phyloP scores from a whole-genome alignment of 2,113 vertebrate species.

The Microtus pennsylvanicus region DNA sequence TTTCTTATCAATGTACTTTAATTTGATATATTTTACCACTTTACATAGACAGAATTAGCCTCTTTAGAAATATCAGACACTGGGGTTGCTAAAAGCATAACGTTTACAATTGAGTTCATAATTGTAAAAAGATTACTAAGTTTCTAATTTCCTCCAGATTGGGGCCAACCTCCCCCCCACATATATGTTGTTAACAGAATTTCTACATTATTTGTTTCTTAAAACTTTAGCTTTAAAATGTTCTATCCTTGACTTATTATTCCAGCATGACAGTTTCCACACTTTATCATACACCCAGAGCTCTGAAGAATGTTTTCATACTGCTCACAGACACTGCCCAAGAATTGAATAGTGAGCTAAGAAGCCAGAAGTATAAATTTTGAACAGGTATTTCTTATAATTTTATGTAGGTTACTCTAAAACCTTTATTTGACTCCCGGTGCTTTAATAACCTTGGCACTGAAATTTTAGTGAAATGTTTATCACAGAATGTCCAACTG shows the following conservation, averaged over 20 bases:
- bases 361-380: background rate
- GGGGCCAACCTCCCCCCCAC: too few species aligned
- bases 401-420: background rate
- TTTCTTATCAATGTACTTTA: background rate
- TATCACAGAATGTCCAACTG: background rate
- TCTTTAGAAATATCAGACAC: background rate
- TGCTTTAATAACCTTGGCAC: background rate
- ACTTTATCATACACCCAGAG: background rate
- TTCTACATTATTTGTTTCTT: background rate
- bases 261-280: background rate
- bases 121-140: background rate
- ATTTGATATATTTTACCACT: background rate
- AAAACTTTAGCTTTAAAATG: background rate
- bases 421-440: background rate
- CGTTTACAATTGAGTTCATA: background rate
- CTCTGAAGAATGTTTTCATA: background rate
- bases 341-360: background rate
- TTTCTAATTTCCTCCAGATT: background rate
- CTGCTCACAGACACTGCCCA: background rate
- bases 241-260: background rate
- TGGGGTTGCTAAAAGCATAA: rapidly evolving
- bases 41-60: background rate
- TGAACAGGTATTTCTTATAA: background rate
- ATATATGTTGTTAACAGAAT: background rate
- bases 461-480: background rate